Conservation (phyloP, 2,113 vertebrate species). For the Gasterosteus nipponicus region DNA sequence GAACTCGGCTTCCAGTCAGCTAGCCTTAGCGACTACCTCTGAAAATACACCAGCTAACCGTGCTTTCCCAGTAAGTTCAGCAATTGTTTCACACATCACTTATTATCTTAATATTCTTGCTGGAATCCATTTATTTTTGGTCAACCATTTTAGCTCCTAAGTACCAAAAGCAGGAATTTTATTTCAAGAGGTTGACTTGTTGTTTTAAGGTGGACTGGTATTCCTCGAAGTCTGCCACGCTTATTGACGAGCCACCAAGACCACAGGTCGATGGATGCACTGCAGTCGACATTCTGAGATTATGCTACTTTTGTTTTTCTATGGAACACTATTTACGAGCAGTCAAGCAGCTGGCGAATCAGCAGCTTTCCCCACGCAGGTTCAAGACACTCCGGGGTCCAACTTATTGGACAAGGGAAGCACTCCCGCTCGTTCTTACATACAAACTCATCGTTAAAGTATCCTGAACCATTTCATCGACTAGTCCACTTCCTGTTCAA, state of each 20-base stretch:
- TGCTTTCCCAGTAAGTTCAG: conserved; percentile 33
- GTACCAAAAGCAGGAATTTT: conserved; percentile 25
- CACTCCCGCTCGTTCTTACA: conserved; percentile 11
- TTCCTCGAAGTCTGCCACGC: conserved; percentile 35
- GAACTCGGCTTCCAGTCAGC: conserved; percentile 1
- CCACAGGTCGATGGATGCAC: conserved; percentile 18
- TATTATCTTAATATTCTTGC: conserved; percentile 2
- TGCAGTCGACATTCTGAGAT: conserved; percentile 6
- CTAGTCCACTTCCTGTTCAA: conserved; percentile 27
- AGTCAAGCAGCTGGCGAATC: conserved; percentile 12
- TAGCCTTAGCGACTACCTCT: conserved; percentile 15
- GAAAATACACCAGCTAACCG: conserved; percentile 14
- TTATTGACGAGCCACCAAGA: conserved; percentile 27
- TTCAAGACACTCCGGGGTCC: conserved; percentile 32
- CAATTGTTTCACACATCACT: neutral
- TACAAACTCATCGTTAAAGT: neutral
- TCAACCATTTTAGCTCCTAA: conserved; percentile 17
- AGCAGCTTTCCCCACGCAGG: conserved; percentile 21
- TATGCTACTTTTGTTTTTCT: conserved; percentile 34
- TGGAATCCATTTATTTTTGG: conserved; percentile 24
- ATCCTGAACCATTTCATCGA: conserved; percentile 6
- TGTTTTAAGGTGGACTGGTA: conserved; percentile 61
- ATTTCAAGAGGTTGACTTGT: conserved; percentile 49
- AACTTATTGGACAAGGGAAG: conserved; percentile 13
- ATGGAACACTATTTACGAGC: neutral